A percentile compares a stretch with the other conserved stretches of the same genome.
Evolutionary conservation across 2,797 vertebrate genomes (phyloP).

Genomic region (Menidia menidia): DNA sequence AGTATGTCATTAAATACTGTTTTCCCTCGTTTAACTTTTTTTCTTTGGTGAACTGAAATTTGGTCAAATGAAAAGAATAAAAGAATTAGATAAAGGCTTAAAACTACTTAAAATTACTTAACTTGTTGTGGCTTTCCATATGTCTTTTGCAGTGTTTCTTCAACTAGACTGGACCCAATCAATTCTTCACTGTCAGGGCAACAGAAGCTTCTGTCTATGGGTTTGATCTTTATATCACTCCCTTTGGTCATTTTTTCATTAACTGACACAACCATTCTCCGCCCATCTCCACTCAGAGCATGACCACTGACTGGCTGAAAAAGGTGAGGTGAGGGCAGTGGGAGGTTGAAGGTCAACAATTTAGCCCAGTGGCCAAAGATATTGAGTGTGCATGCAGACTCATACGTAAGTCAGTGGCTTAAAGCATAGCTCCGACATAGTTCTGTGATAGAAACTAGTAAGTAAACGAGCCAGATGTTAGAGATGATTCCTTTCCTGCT

Average conservation of each 20-base stretch:
- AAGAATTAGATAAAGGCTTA: no score
- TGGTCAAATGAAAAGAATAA: no score
- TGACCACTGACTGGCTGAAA: conserved; percentile 8
- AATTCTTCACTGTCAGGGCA: background rate
- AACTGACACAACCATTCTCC: background rate
- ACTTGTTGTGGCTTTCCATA: background rate
- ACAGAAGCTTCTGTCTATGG: background rate
- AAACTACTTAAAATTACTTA: background rate
- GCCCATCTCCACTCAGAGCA: background rate
- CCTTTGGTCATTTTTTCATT: conserved; percentile 2
- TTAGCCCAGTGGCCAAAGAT: background rate
- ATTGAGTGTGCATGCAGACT: background rate
- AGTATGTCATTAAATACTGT: background rate
- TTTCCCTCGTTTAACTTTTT: no score
- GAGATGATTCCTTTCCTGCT: conserved; percentile 36
- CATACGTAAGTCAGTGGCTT: background rate
- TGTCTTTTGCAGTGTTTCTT: background rate
- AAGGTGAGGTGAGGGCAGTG: conserved; percentile 18
- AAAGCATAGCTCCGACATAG: conserved; percentile 36
- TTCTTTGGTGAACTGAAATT: no score
- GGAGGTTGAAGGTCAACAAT: conserved; percentile 1
- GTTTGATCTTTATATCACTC: background rate
- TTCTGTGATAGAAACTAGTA: conserved; percentile 30
- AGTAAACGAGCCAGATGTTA: conserved; percentile 62
- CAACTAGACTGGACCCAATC: conserved; percentile 1